Conservation (phyloP, 2,113 vertebrate genomes). For the Ageneiosus marmoratus region DNA sequence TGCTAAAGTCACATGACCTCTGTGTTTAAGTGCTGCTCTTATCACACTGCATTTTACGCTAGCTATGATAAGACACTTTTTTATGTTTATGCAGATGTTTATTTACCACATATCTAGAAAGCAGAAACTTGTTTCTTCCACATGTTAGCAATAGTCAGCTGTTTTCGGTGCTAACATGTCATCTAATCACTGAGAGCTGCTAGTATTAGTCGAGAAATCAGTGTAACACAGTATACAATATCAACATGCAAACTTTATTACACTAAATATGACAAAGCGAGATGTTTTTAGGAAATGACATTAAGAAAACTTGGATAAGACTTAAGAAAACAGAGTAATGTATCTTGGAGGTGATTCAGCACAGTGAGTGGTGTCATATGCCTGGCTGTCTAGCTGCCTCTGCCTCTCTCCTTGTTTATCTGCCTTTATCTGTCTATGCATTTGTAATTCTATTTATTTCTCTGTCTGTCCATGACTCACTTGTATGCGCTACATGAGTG, state of each 20-base stretch:
- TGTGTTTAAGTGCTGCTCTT: neutral
- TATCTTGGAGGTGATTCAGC: neutral
- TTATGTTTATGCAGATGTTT: neutral
- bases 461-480: too few relatives aligned
- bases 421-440: neutral
- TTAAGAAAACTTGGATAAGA: too few relatives aligned
- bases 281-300: neutral
- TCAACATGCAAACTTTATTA: conserved; percentile 8
- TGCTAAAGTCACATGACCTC: neutral
- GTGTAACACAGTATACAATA: neutral
- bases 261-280: neutral
- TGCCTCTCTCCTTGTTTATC: too few relatives aligned
- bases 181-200: neutral
- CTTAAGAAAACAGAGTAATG: neutral
- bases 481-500: neutral
- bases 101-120: neutral
- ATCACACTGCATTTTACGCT: neutral
- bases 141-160: neutral
- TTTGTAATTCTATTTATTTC: too few relatives aligned
- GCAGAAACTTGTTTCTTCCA: neutral
- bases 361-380: too few relatives aligned
- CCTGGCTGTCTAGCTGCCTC: neutral
- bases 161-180: neutral
- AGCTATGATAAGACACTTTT: neutral
- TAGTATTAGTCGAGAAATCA: neutral